Conservation (phyloP, 2,113 vertebrate genomes). For the Dryoscopus gambensis region DNA sequence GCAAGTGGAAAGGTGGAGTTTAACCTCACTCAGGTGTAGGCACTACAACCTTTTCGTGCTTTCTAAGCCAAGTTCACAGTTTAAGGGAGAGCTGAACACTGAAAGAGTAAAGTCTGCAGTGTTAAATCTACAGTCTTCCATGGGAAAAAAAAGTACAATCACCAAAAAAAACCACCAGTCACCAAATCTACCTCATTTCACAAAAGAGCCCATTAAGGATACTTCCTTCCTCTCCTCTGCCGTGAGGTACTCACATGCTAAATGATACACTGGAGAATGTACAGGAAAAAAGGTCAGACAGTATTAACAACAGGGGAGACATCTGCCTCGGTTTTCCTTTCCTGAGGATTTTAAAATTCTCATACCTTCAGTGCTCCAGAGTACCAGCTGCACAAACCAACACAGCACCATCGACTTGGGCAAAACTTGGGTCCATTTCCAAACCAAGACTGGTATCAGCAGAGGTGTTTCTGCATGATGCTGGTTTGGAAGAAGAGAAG, state of each 20-base stretch:
- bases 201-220: background rate
- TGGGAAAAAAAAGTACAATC: background rate
- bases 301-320: background rate
- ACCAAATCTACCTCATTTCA: background rate
- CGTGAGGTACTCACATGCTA: background rate
- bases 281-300: background rate
- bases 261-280: background rate
- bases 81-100: background rate
- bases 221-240: constrained; percentile 20
- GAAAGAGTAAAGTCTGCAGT: background rate
- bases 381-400: background rate
- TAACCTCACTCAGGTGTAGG: background rate
- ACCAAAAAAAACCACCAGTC: background rate
- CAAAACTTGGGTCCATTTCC: rapidly evolving
- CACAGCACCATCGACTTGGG: rapidly evolving
- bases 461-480: background rate
- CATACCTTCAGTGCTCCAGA: background rate
- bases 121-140: background rate
- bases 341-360: background rate
- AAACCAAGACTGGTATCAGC: background rate
- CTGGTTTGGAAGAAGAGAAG: background rate
- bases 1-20: background rate
- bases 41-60: background rate
- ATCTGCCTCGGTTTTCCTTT: background rate
- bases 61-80: background rate